Base-by-base conservation (phyloP, 1,140 invertebrate genomes). In the Elysia chlorotica region DNA sequence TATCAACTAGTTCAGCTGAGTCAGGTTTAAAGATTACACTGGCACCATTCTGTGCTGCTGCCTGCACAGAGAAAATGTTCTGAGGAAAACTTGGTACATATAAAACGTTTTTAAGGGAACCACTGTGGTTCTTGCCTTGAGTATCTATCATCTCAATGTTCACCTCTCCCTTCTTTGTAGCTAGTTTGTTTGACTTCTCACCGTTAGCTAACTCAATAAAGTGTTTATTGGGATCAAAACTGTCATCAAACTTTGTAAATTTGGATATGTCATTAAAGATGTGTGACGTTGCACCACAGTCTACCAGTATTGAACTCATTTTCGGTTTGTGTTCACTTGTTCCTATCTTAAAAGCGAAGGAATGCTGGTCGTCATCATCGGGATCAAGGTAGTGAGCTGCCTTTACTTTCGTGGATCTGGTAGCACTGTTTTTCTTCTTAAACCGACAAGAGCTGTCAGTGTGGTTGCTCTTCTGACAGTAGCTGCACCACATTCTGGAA, bases 221-320 rank as follows among this genome's bases (percentile, higher is more conserved):
- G 41, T 48, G 41, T n/a, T 48, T 48, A 48, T 10, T n/a, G 41
- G 41, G 41, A n/a, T 48, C 41, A 48, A 48, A 48, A 10, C n/a
- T 10, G n/a, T 48, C n/a, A 14, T 48, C 10, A 48, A 76, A 76
- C 2, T 25, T 36, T 28, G 56, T 48, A 33, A 74, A 74, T 4
- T 33, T 59, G 63, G 63, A 56, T 61, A 68, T 41, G 56, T 74
- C 65, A 37, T 30, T 73, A 23, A 76, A 30, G 21, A 76, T 74
- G 35, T 76, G 74, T 4, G 71, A 30, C 17, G 74, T 74, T 31
- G 74, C 74, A 19, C 74, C 71, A 68, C 63, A 61, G 62, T 74
- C 71, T 25, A 76, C 74, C 6, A 76, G 63, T 5, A 76, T 25
- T 41, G 36, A 30, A 6, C 37, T 59, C 10, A 17, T 36, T 74